phyloP scores from a whole-genome alignment of 2,888 invertebrate species.

The Luperina nickerlii region DNA sequence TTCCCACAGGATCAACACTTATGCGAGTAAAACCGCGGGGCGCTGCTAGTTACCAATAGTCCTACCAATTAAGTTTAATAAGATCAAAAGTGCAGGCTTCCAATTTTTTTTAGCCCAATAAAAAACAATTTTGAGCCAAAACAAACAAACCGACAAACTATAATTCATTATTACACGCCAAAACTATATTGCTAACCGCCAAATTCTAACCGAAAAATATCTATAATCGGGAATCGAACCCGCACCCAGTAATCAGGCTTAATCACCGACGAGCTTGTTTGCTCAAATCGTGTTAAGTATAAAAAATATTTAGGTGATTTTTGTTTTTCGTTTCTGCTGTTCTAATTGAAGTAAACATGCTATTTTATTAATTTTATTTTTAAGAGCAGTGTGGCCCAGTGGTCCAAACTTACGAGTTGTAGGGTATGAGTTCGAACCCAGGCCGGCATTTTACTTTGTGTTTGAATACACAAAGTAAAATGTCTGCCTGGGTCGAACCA shows the following conservation, averaged over 20 bases:
- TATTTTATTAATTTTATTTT: background rate
- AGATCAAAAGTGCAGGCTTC: constrained; percentile 1
- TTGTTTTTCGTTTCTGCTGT: background rate
- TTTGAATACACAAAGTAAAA: too few relatives aligned
- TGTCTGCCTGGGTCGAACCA: too few relatives aligned
- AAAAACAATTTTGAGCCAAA: constrained; percentile 65
- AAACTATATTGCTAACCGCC: constrained; percentile 79
- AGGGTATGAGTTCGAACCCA: too few relatives aligned
- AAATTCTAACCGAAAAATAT: constrained; percentile 83
- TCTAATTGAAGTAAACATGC: constrained; percentile 12
- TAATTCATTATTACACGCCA: constrained; percentile 86
- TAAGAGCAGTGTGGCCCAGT: too few relatives aligned
- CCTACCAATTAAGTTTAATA: constrained; percentile 7
- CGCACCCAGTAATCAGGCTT: constrained; percentile 85
- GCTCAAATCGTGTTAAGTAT: constrained; percentile 70
- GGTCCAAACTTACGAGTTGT: too few relatives aligned
- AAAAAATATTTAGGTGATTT: constrained; percentile 24
- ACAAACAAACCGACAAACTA: constrained; percentile 76
- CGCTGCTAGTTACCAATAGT: background rate
- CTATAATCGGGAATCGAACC: constrained; percentile 87
- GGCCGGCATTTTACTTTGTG: too few relatives aligned
- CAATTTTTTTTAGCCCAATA: background rate
- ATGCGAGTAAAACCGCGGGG: too few relatives aligned
- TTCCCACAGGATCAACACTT: too few relatives aligned
- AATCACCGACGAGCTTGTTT: constrained; percentile 81